phyloP scores from a whole-genome alignment of 2,797 vertebrate genomes.

The Botia almorhae region DNA sequence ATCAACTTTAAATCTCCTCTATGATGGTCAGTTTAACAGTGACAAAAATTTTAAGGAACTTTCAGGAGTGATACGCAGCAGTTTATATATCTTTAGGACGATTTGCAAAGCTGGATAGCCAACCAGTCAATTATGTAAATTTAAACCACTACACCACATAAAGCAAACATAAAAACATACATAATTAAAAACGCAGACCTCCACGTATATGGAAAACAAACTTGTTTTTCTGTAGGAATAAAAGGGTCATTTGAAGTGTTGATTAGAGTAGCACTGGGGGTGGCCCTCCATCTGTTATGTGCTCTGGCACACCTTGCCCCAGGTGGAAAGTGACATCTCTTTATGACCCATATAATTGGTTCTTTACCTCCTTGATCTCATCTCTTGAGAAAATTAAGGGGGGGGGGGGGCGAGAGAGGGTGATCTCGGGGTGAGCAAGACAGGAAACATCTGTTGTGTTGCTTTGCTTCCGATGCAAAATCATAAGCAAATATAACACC shows the following conservation, averaged over 20 bases:
- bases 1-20: too few relatives aligned
- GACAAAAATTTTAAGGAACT: too few relatives aligned
- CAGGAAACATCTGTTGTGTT: conserved; percentile 57
- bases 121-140: background rate
- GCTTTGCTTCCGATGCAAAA: conserved; percentile 42
- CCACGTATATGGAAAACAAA: background rate
- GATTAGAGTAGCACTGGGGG: conserved; percentile 28
- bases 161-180: background rate
- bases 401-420: conserved; percentile 7
- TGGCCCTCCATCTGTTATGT: conserved; percentile 57
- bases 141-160: background rate
- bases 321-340: conserved; percentile 57
- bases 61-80: too few relatives aligned
- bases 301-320: conserved; percentile 49
- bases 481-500: background rate
- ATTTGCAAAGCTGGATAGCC: background rate
- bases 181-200: background rate
- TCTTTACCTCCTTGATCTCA: conserved; percentile 56
- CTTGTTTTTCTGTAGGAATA: background rate
- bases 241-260: conserved; percentile 22
- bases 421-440: conserved; percentile 7
- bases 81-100: too few relatives aligned
- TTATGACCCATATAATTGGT: conserved; percentile 62
- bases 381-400: conserved; percentile 35
- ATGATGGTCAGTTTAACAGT: too few relatives aligned